Conservation (phyloP, 2,797 vertebrate species). For the Denticeps clupeoides region DNA sequence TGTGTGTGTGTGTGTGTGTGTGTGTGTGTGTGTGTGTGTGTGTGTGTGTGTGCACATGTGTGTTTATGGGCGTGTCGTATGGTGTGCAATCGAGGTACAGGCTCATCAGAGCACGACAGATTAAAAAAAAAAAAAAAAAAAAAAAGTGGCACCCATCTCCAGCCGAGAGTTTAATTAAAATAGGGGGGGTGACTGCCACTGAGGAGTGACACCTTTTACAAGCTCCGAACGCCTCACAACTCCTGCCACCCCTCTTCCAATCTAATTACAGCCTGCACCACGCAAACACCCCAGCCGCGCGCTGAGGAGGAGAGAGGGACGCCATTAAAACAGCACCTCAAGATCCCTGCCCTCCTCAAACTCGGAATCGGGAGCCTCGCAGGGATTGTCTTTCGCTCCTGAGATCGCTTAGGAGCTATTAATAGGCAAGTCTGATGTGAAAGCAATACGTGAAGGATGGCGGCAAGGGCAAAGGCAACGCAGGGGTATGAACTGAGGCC, state of each 20-base stretch:
- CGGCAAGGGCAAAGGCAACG: no score
- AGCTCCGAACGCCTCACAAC: constrained; percentile 48
- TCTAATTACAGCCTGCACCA: constrained; percentile 60
- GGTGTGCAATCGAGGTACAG: constrained; percentile 26
- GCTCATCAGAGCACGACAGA: constrained; percentile 45
- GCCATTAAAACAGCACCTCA: constrained; percentile 42
- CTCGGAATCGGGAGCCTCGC: not conserved
- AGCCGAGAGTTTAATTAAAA: constrained; percentile 72
- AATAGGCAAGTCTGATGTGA: no score
- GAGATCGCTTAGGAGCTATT: no score
- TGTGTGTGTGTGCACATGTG: not conserved
- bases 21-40: not conserved
- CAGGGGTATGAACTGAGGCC: no score
- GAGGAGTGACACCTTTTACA: constrained; percentile 54
- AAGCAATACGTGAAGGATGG: no score
- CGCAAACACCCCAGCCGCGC: constrained; percentile 36
- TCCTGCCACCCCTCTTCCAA: constrained; percentile 48
- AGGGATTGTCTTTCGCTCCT: no score
- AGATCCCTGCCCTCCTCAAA: constrained; percentile 25
- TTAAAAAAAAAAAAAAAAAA: constrained; percentile 43
- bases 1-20: not conserved
- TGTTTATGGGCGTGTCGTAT: not conserved
- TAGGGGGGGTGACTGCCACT: constrained; percentile 28
- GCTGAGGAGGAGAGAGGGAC: constrained; percentile 18
- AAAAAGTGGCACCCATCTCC: constrained; percentile 62